Evolutionary conservation across 2,797 vertebrate species (phyloP).

Genomic region (Bucorvus abyssinicus): DNA sequence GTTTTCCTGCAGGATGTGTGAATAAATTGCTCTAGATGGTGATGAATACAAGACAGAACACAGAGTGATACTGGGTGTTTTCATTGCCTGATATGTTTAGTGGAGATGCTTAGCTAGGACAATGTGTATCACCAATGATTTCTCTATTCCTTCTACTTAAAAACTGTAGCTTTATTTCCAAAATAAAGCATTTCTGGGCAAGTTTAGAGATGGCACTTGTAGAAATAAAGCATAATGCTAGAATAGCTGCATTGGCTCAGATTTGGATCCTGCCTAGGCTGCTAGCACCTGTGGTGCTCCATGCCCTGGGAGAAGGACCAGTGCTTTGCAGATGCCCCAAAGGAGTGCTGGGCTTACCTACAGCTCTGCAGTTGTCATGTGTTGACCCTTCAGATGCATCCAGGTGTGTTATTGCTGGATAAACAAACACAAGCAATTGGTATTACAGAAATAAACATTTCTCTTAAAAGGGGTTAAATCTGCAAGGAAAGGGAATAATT

Average conservation of each 20-base stretch:
- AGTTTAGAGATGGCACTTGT: not conserved
- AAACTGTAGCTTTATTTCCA: fast-evolving
- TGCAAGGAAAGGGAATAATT: not conserved
- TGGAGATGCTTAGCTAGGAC: not conserved
- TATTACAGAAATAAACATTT: not conserved
- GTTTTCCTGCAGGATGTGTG: not conserved
- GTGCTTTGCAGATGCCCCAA: not conserved
- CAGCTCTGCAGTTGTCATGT: not conserved
- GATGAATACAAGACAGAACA: not conserved
- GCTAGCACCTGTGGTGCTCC: not conserved
- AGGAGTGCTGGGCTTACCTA: not conserved
- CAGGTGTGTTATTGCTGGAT: not conserved
- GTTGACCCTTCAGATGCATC: not conserved
- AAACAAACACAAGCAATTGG: not conserved
- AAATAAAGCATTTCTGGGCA: not conserved
- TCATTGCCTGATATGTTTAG: not conserved
- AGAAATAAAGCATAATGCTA: not conserved
- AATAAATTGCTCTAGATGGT: not conserved
- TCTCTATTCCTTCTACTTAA: not conserved
- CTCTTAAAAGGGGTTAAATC: not conserved
- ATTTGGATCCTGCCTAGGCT: not conserved
- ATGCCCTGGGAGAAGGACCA: not conserved
- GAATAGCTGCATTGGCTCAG: not conserved
- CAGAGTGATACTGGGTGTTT: not conserved
- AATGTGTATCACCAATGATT: not conserved